Conservation (phyloP, 2,113 vertebrate species). For the Rhizomys pruinosus region DNA sequence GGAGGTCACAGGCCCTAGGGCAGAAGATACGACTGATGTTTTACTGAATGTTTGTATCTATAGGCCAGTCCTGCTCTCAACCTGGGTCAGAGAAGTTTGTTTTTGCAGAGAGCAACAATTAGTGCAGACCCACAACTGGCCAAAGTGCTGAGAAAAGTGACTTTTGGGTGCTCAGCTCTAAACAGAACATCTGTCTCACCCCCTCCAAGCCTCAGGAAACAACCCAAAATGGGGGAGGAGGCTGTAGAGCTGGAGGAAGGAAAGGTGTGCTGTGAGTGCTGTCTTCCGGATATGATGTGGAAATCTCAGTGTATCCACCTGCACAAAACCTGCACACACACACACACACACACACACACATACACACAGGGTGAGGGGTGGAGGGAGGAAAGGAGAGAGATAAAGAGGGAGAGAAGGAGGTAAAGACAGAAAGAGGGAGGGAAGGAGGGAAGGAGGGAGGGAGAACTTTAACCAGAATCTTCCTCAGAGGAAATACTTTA, state of each 20-base stretch:
- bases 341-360: accelerated
- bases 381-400: background rate
- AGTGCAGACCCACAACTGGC: background rate
- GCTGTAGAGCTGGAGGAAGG: background rate
- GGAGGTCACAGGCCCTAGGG: background rate
- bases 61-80: background rate
- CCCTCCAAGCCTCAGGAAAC: background rate
- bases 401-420: background rate
- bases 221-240: background rate
- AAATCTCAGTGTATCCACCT: background rate
- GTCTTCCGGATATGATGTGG: background rate
- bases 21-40: background rate
- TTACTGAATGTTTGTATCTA: background rate
- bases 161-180: background rate
- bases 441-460: background rate
- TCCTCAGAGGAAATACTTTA: conserved; percentile 4
- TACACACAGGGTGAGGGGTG: background rate
- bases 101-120: background rate
- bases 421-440: no score
- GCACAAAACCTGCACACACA: background rate
- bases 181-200: background rate
- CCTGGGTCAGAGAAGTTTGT: background rate
- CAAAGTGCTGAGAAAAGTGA: background rate
- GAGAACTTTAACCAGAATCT: background rate
- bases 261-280: background rate